phyloP scores from a whole-genome alignment of 64 coral and sea anemone species.

The Orbicella faveolata region DNA sequence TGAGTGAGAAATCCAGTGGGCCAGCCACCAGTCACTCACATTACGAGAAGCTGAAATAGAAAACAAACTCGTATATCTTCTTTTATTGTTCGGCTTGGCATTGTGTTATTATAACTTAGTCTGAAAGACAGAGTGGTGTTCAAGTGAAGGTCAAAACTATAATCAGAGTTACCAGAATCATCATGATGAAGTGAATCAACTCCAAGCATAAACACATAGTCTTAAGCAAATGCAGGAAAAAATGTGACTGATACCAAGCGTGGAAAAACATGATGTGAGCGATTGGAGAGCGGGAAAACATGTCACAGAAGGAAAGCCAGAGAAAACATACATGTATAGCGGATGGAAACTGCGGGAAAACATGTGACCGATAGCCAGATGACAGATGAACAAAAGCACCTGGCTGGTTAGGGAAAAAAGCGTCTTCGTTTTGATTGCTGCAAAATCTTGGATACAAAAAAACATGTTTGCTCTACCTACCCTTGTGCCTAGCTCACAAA shows the following conservation, averaged over 20 bases:
- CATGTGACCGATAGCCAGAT: background rate
- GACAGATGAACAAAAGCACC: background rate
- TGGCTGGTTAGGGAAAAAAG: too few relatives aligned
- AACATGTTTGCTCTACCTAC: too few relatives aligned
- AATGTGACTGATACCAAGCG: background rate
- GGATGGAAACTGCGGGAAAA: background rate
- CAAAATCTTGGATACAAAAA: too few relatives aligned
- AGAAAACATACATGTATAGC: too few relatives aligned
- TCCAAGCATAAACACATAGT: background rate
- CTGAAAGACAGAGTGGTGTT: too few relatives aligned
- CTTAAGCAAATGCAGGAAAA: background rate
- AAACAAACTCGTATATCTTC: background rate
- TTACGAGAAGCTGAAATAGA: constrained; percentile 82
- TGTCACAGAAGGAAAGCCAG: background rate
- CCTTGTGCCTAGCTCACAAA: too few relatives aligned
- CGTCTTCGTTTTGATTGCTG: too few relatives aligned
- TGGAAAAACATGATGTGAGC: too few relatives aligned
- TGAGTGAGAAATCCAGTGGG: constrained; percentile 97
- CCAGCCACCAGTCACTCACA: constrained; percentile 96
- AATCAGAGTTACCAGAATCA: too few relatives aligned
- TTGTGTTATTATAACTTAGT: too few relatives aligned
- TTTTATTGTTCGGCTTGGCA: too few relatives aligned
- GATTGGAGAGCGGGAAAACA: background rate
- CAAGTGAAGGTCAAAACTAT: too few relatives aligned
- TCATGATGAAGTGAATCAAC: background rate